Percentiles rank a stretch among this genome's conserved stretches.
Evolutionary conservation across 2,113 vertebrate species (phyloP).

Genomic region (Prionailurus bengalensis): DNA sequence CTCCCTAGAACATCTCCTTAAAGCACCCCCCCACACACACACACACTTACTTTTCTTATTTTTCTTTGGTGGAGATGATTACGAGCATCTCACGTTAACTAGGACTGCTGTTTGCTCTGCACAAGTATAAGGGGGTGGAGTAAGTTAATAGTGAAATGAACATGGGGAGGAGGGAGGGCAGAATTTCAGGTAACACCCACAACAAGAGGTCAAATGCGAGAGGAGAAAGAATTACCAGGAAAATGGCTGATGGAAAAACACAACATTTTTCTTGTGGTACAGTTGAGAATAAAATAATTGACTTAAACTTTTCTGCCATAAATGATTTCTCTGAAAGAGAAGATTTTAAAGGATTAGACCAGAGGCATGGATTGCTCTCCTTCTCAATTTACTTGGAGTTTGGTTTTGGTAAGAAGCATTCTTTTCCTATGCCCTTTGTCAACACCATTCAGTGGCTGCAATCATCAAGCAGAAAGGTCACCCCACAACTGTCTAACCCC

Average conservation of each 20-base stretch:
- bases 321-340: background rate
- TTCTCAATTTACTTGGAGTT: background rate
- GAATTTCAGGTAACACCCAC: background rate
- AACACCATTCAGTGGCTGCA: background rate
- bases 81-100: background rate
- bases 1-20: background rate
- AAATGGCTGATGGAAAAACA: background rate
- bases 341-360: background rate
- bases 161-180: background rate
- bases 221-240: background rate
- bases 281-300: background rate
- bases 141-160: background rate
- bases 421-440: background rate
- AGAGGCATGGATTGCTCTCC: background rate
- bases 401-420: constrained; percentile 26
- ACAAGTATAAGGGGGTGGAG: background rate
- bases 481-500: background rate
- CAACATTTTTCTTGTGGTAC: background rate
- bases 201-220: background rate
- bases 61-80: background rate
- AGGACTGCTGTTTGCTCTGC: background rate
- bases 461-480: background rate
- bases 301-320: background rate
- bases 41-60: background rate
- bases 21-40: background rate